Base-by-base conservation (phyloP, 2,797 vertebrate species). In the Acestrorhynchus altus region DNA sequence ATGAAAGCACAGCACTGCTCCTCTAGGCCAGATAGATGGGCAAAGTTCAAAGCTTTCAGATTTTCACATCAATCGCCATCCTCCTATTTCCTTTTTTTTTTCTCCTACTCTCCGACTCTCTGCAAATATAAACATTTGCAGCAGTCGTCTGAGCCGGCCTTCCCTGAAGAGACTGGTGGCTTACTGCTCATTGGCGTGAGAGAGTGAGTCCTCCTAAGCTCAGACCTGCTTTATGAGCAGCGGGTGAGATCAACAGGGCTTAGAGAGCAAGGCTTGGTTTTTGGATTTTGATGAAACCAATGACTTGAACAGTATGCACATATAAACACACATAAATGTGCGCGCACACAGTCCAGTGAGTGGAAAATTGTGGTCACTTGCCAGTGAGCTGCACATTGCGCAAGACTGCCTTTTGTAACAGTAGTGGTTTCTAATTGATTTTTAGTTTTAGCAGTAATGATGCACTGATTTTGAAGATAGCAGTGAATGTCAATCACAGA, bases 1-100 rank as follows among this genome's bases (percentile, higher is more conserved):
- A 91, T 91, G 89, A 91, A 89, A 89, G 81, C 81, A 81, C 87
- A 88, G 81, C 80, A 82, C 83, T 86, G 73, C 75, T 83, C 83
- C 80, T 81, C 80, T 74, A 84, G 81, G 82, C 74, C 78, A 85
- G 83, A 88, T 82, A 85, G 83, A 80, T 81, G 86, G 86, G 84
- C 83, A 81, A 54, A 87, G 85, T 88, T 84, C 85, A 85, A 88
- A 89, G 79, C 82, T 44, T 57, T 74, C 66, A 66, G 59, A 64
- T 78, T 46, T 78, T 81, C 26, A 75, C 46, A 75, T 81, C 52
- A 61, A 18, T 71, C 72, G 64, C 4, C 46, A 44, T 64, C 13
- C 20, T 67, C 35, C 35, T 57, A 10, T 46, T 24, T 76, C 54
- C 6, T 46, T 44, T 65, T 74, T 16, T 24, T 22, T 61, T 20